These are phyloP conservation scores for Rachycentron canadum DNA, from an alignment of 2,797 vertebrate species.

Conservation along the genomic window DNA sequence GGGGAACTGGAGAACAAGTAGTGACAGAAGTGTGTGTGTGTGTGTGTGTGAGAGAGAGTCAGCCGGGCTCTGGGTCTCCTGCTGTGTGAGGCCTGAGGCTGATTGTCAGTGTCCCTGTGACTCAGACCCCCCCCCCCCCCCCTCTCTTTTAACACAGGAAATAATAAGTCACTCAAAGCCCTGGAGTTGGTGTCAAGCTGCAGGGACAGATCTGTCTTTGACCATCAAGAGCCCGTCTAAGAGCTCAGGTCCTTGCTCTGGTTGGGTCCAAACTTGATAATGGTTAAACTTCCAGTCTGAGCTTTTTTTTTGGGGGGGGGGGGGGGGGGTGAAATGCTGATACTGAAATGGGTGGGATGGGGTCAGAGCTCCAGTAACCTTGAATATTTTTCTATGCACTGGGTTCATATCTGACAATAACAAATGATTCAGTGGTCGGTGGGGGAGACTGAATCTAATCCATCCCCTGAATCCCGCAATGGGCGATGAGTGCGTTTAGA, in stretches of 20 bases:
- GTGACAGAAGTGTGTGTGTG: background rate
- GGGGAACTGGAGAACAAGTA: constrained; percentile 26
- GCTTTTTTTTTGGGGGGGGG: no score
- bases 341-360: background rate
- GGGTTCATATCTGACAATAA: background rate
- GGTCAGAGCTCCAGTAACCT: constrained; percentile 36
- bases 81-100: constrained; percentile 44
- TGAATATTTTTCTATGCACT: background rate
- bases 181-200: background rate
- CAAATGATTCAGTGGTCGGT: constrained; percentile 12
- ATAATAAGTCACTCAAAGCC: constrained; percentile 37
- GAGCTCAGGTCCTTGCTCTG: background rate
- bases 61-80: constrained; percentile 35
- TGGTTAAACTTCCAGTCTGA: background rate
- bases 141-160: constrained; percentile 40
- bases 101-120: constrained; percentile 57
- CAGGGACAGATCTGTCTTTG: constrained; percentile 21
- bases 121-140: constrained; percentile 37
- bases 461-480: constrained; percentile 4
- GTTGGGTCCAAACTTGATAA: background rate
- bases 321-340: background rate
- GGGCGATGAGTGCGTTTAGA: constrained; percentile 66
- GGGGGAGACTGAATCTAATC: background rate
- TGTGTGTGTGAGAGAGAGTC: constrained; percentile 17
- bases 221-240: background rate